phyloP scores from a whole-genome alignment of 2,888 invertebrate species.

The Yponomeuta sedellus region DNA sequence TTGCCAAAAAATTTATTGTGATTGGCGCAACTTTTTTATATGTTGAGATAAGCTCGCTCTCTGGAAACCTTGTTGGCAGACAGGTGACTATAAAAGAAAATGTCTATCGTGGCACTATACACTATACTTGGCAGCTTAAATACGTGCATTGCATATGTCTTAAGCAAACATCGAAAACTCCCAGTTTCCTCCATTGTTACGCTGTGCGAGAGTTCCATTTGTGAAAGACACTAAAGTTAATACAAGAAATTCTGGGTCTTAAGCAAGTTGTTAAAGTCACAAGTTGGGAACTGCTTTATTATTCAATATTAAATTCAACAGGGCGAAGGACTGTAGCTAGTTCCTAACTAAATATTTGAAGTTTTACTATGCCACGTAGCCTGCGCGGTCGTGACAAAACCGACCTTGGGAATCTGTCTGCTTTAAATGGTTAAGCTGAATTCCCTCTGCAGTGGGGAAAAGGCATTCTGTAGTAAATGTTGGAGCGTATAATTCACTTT shows the following conservation, averaged over 20 bases:
- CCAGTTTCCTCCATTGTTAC: constrained; percentile 29
- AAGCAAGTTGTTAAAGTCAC: constrained; percentile 65
- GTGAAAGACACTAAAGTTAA: constrained; percentile 37
- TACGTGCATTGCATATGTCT: neutral
- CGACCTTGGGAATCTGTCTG: constrained; percentile 33
- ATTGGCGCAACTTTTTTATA: neutral
- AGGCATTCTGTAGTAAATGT: neutral
- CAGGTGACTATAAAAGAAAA: no score
- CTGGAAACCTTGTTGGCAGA: neutral
- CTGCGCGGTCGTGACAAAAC: constrained; percentile 31
- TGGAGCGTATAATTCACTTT: neutral
- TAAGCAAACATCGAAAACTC: neutral
- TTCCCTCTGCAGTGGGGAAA: neutral
- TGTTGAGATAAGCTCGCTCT: neutral
- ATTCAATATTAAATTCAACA: constrained; percentile 72
- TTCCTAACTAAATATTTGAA: constrained; percentile 72
- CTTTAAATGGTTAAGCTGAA: constrained; percentile 16
- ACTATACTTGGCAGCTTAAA: neutral
- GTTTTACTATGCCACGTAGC: constrained; percentile 50
- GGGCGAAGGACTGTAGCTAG: constrained; percentile 58
- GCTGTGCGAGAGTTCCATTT: constrained; percentile 28
- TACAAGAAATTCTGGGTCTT: constrained; percentile 57
- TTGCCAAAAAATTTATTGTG: neutral
- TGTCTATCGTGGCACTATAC: no score
- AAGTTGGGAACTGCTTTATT: constrained; percentile 69